Conservation (phyloP, 2,888 invertebrate species). For the Philonicus albiceps region DNA sequence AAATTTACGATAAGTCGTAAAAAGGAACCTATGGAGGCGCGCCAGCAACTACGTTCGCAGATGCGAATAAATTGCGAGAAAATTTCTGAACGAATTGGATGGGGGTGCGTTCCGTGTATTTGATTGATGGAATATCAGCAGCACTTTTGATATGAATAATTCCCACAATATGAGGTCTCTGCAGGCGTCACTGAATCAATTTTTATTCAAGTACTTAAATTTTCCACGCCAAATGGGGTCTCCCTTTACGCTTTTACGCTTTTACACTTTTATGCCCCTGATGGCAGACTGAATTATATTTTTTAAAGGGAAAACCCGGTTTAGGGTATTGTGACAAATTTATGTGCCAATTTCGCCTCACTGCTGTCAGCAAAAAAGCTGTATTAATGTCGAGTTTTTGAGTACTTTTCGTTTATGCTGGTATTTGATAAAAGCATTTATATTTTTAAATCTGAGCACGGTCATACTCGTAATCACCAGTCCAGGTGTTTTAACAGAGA, state of each 20-base stretch:
- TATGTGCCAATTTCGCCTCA: background rate
- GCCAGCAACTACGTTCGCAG: background rate
- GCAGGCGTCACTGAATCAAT: conserved; percentile 8
- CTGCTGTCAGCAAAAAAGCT: background rate
- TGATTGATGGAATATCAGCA: conserved; percentile 10
- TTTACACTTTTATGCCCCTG: background rate
- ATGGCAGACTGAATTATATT: background rate
- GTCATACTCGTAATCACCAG: background rate
- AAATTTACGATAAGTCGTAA: conserved; percentile 29
- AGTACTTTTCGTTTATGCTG: background rate
- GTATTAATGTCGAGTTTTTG: background rate
- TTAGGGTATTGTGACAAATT: background rate
- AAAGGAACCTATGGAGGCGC: background rate
- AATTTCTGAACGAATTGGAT: background rate
- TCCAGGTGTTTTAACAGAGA: background rate
- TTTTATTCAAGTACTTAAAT: conserved; percentile 13
- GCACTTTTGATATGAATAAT: conserved; percentile 6
- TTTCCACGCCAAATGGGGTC: background rate
- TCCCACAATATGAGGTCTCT: conserved; percentile 8
- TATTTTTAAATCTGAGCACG: background rate
- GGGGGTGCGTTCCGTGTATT: background rate
- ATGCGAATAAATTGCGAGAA: conserved; percentile 1
- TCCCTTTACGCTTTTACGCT: background rate
- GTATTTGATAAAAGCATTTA: background rate
- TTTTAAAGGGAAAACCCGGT: background rate